Evolutionary conservation across 2,113 vertebrate genomes (phyloP), one percentile per base, ranked within the genome.

Genomic region (Ciconia stormi): DNA sequence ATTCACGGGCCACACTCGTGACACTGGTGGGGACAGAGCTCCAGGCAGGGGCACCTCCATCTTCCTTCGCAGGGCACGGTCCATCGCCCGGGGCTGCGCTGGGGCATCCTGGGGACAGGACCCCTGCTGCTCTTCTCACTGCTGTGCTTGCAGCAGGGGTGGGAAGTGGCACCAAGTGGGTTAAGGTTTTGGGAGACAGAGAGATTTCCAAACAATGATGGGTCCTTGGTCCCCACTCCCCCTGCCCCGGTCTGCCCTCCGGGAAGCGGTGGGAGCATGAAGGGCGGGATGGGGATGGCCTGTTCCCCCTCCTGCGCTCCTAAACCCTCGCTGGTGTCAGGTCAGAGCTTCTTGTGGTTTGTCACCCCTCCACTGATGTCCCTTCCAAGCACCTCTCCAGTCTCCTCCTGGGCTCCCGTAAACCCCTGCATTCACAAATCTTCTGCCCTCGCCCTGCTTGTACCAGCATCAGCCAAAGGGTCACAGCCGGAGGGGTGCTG

Each of bases 1-100:
- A 6, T 36, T 62, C 0, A 0, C 1, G 5, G 42, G 65, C n/a
- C n/a, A 13, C 2, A 2, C 8, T 69, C 0, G 0, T 4, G 32
- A n/a, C 36, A 55, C 19, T 0, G 0, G 18, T 70, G 71, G 49
- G 69, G 32, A 66, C 15, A 42, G 29, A 42, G 34, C 8, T 65
- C 6, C 5, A 15, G 47, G 58, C 23, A 69, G 42, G 38, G 32
- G 13, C 29, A 77, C 25, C 26, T 61, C 63, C 26, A 16, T 20
- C 36, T 26, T 62, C 80, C 26, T 42, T 50, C 1, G 0, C 50
- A n/a, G 82, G 46, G 55, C 38, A 49, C 0, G 1, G 26, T 27
- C 26, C n/a, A 18, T 53, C 4, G 0, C 13, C 13, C 1, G 1
- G 29, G 38, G 38, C 66, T 50, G 53, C 0, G 3, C 66, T 1